Evolutionary conservation across 2,888 invertebrate genomes (phyloP), one percentile per base, ranked within the genome.

Genomic region (Hemistola chrysoprasaria): DNA sequence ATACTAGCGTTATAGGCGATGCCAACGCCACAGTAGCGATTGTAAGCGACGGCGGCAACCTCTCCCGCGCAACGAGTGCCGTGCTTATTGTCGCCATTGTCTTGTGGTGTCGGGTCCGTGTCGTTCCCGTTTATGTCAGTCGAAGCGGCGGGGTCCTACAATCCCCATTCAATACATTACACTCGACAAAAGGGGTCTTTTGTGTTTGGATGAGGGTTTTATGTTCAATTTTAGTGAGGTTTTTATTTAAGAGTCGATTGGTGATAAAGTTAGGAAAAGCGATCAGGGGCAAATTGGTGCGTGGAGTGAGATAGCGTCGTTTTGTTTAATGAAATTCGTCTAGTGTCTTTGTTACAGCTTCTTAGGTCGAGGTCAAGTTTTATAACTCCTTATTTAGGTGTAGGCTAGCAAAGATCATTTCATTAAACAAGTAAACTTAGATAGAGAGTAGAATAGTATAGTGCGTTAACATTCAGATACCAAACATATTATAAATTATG

Each of bases 1-100:
- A 98, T 98, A 78, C 95, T 97, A 47, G 97, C 94, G 85, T 98
- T 98, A 88, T 96, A 99, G 21, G 99, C 99, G 41, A 99, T 95
- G 30, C 59, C 99, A 30, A 99, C 98, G 23, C 99, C 99, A 78
- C 99, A 99, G 70, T 94, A 95, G 71, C 94, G 94, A 87, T 99
- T 99, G 84, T 97, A 98, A 33, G 98, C 98, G 45, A 97, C 94
- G 53, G 97, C 98, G 23, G 99, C 98, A 6, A 99, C 98, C 90
- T 99, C 99, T 11, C 99, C 99, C 11, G 99, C 99, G 80, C 99
- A 99, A 59, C 99, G 91, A 48, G 99, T 99, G 28, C 99, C 99
- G 78, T 99, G 98, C 91, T 98, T 98, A 91, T 99, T 99, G 86
- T 98, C 98, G 22, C 98, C 98, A 87, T 98, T 97, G 90, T 98